A percentile compares a stretch with the other conserved stretches of the same genome.
Conservation (phyloP, 2,888 invertebrate genomes). For the Bugula neritina region DNA sequence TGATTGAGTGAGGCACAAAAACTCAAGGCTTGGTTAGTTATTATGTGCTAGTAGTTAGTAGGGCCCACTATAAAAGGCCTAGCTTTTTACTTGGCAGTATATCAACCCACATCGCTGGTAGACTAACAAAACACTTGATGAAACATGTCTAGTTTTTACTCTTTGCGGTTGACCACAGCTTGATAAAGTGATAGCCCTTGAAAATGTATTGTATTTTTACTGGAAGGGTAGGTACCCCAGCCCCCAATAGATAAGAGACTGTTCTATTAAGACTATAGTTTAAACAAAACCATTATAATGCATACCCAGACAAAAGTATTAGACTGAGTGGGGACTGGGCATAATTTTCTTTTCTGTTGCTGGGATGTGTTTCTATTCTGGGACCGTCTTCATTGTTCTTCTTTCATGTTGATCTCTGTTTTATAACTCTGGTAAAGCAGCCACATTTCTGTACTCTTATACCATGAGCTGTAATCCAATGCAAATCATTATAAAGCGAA, state of each 20-base stretch:
- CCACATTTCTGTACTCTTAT: no score
- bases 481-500: no score
- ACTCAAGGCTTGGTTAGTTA: no score
- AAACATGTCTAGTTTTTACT: background rate
- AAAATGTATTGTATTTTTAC: background rate
- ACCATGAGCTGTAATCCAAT: no score
- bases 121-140: background rate
- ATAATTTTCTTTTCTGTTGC: no score
- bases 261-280: background rate
- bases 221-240: background rate
- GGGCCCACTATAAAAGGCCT: no score
- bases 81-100: no score
- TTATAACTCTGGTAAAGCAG: background rate
- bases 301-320: background rate
- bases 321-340: background rate
- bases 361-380: background rate
- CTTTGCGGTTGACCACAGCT: background rate
- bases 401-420: background rate
- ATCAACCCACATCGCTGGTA: background rate
- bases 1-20: no score
- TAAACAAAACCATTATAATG: background rate
- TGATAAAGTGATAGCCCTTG: background rate
- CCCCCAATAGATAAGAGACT: background rate
- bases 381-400: background rate
- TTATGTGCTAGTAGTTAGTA: no score